Base-by-base conservation (phyloP, 1,140 invertebrate species). In the Conus ventricosus region DNA sequence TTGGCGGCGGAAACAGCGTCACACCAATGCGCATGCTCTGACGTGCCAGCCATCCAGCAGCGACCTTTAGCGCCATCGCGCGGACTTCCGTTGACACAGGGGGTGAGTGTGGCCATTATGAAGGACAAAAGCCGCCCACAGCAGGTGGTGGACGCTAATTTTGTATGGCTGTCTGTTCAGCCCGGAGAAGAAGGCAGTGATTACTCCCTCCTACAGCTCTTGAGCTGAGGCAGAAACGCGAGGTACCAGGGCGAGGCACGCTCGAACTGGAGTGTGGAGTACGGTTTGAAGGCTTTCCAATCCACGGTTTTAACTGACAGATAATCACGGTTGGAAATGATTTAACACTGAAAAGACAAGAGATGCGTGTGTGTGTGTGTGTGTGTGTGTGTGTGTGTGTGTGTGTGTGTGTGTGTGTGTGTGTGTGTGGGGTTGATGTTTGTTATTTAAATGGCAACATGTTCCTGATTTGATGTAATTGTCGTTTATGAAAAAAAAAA, bases 111-210 rank as follows among this genome's bases (percentile, higher is more conserved):
- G 67, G 20, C 67, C 67, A 71, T 71, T 71, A 71, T 23, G 67
- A n/a, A 20, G 23, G 20, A 71, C 67, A 71, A 71, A 71, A 71
- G 67, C 13, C 23, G 67, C 17, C 20, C 11, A 7, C 23, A n/a
- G 67, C 67, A 71, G 67, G 67, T 20, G 67, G 67, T n/a, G 15
- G 67, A 71, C 67, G 67, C 67, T 71, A 71, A 71, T 71, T 71
- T n/a, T 23, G 67, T 71, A 23, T 6, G 20, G 11, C 67, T 20
- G 23, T 4, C 15, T 71, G 67, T 71, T 71, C 67, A 71, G 13
- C 11, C 23, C 23, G 0, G 67, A 23, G 67, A 71, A 71, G 39
- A 71, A 71, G 67, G 20, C 67, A 20, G 6, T 71, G 67, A 71
- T 71, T 71, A 71, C 39, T n/a, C 11, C 67, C 23, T 71, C 11